Base-by-base conservation (phyloP, 2,888 invertebrate genomes). In the Apotomis turbidana region DNA sequence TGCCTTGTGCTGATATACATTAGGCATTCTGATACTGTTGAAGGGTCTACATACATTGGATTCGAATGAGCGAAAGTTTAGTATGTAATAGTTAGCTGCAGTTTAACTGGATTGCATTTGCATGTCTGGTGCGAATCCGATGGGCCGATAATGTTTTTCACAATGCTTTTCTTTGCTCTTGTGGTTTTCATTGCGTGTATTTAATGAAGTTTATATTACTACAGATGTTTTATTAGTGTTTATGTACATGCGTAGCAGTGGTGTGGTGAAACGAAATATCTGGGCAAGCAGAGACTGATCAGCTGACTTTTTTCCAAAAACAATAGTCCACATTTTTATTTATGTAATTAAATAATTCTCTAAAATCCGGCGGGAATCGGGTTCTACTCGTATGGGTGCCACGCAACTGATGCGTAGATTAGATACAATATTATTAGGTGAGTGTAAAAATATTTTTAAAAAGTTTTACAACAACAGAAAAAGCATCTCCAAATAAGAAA, bases 81-180 rank as follows among this genome's bases (percentile, higher is more conserved):
- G 63, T 64, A 59, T 70, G 70, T 70, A 70, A 70, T 64, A 70
- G 64, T 64, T 70, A 70, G 63, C 49, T 59, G 13, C 27, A 59
- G 44, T 46, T 54, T 71, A 71, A 66, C 59, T 38, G 54, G 60
- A 66, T 71, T 63, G 63, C 63, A 70, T 70, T 71, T 71, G 71
- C 71, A 66, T 71, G 71, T 55, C 49, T 54, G 8, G 60, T 71
- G 66, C 12, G 36, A 71, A 66, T 66, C 8, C 49, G 70, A 64
- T 60, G 27, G 15, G 52, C 12, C 13, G 44, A 64, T 71, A 63
- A 60, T 52, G 57, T 51, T 49, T 66, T 51, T 49, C 41, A 13
- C 36, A 6, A n/a, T 36, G 46, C 38, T 58, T 70, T 66, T 54
- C 15, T 71, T 66, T 60, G 38, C 59, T 60, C 38, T 52, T 66